Percentiles rank a stretch among this genome's conserved stretches.
These are phyloP conservation scores for Diarsia rubi DNA, from an alignment of 2,888 invertebrate species.

Conservation along the genomic window DNA sequence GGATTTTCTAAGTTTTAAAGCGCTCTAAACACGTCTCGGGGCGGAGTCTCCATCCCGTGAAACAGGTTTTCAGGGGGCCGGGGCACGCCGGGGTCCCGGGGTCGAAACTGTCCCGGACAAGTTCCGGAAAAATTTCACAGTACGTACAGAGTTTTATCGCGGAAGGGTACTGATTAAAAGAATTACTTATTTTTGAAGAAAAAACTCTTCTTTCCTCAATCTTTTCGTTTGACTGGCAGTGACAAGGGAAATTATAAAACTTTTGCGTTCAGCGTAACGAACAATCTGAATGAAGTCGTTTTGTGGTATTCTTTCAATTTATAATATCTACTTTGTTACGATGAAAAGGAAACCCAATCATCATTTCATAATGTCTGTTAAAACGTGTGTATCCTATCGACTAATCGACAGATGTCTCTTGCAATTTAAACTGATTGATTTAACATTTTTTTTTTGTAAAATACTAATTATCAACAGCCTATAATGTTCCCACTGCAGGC, in stretches of 20 bases:
- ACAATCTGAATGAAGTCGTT: background rate
- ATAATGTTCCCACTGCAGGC: too few species aligned
- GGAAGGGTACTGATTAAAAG: conserved; percentile 41
- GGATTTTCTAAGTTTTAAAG: conserved; percentile 67
- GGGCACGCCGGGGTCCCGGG: background rate
- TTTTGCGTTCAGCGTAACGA: conserved; percentile 15
- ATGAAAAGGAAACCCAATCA: background rate
- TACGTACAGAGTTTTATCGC: conserved; percentile 40
- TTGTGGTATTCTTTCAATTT: background rate
- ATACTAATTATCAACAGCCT: too few species aligned
- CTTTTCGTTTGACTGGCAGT: conserved; percentile 35
- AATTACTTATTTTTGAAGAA: conserved; percentile 38
- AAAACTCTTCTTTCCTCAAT: conserved; percentile 34
- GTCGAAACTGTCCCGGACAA: conserved; percentile 31
- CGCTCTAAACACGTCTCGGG: conserved; percentile 59
- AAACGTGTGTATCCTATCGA: background rate
- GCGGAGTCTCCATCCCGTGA: conserved; percentile 41
- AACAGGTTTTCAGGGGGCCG: conserved; percentile 23
- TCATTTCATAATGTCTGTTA: background rate
- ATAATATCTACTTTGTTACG: background rate
- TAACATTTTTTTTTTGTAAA: too few species aligned
- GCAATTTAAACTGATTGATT: background rate
- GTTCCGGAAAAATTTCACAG: conserved; percentile 21
- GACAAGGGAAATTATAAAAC: conserved; percentile 35
- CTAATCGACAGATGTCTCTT: background rate